Conservation (phyloP, 2,888 invertebrate species). For the Lissocephala sabroskyi region DNA sequence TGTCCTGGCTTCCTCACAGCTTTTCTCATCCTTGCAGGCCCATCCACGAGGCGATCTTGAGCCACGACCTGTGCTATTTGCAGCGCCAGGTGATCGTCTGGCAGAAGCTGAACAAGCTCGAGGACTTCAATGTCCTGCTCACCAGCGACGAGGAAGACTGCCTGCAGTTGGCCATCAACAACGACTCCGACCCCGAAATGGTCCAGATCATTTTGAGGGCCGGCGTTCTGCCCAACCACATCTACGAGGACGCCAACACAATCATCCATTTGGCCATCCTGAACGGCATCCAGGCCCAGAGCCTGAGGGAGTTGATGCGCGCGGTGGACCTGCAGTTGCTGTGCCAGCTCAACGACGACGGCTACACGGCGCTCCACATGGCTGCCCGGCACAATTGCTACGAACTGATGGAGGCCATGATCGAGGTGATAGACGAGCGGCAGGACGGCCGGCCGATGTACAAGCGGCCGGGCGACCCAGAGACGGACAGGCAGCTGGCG, state of each 20-base stretch:
- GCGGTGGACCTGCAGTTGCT: constrained; percentile 53
- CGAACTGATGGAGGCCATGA: constrained; percentile 54
- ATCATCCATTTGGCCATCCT: constrained; percentile 65
- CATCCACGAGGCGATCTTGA: constrained; percentile 52
- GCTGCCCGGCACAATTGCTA: constrained; percentile 62
- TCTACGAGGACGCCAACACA: constrained; percentile 63
- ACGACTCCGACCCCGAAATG: constrained; percentile 46
- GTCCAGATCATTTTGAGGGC: constrained; percentile 45
- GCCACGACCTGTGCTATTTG: constrained; percentile 33
- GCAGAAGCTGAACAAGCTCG: constrained; percentile 16
- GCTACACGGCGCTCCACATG: constrained; percentile 64
- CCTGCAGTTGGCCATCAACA: constrained; percentile 54
- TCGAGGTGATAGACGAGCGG: constrained; percentile 56
- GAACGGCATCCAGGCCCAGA: constrained; percentile 45
- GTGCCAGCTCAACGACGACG: constrained; percentile 60
- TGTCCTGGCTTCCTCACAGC: neutral
- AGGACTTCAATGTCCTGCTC: constrained; percentile 46
- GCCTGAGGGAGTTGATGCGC: constrained; percentile 48
- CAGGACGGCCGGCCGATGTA: constrained; percentile 34
- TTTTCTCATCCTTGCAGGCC: constrained; percentile 41
- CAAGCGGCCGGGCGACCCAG: constrained; percentile 13
- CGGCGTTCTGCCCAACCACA: constrained; percentile 39
- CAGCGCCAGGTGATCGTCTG: constrained; percentile 50
- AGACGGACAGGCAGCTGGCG: constrained; percentile 21
- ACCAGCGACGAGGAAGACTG: constrained; percentile 59